phyloP scores from a whole-genome alignment of 2,888 invertebrate genomes.

The Polydrusus tereticollis region DNA sequence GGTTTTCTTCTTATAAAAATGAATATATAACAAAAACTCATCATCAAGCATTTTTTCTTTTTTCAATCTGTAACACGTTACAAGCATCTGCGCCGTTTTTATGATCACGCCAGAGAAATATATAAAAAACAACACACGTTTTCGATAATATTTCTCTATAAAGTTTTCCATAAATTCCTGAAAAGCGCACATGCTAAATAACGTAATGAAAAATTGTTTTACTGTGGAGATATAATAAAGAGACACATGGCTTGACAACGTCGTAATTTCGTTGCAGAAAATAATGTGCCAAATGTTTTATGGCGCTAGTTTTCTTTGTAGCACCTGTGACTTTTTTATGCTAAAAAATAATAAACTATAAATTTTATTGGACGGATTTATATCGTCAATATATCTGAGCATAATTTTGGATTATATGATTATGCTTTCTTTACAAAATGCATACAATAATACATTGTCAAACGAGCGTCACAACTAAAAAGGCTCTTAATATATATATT shows the following conservation, averaged over 20 bases:
- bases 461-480: no score
- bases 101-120: constrained; percentile 23
- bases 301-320: constrained; percentile 28
- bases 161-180: constrained; percentile 39
- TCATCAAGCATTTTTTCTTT: no score
- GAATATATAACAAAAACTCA: no score
- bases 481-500: no score
- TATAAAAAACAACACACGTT: constrained; percentile 33
- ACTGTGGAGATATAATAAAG: constrained; percentile 43
- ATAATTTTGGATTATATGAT: not conserved
- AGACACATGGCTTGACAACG: constrained; percentile 37
- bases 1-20: no score
- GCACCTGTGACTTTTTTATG: constrained; percentile 33
- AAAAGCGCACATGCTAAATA: constrained; percentile 46
- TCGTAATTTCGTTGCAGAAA: constrained; percentile 29
- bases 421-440: not conserved
- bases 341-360: not conserved
- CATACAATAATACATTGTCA: no score
- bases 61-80: no score
- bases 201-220: constrained; percentile 48
- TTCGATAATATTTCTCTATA: constrained; percentile 38
- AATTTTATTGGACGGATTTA: not conserved
- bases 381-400: not conserved
- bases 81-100: constrained; percentile 1
- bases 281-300: constrained; percentile 33